Base-by-base conservation (phyloP, 2,113 vertebrate species). In the Elaphurus davidianus region DNA sequence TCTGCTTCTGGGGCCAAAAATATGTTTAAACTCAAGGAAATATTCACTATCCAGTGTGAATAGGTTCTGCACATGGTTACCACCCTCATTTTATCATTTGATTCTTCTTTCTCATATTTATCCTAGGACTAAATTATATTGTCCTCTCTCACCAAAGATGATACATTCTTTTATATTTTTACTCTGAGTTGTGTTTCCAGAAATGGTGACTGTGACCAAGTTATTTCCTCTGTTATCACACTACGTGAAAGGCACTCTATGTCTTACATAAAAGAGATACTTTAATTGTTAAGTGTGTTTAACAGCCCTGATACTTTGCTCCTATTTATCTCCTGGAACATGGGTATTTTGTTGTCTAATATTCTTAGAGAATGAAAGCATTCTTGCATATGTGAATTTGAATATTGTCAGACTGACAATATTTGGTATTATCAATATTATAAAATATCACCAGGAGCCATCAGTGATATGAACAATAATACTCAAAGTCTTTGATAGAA, bases 1-100 rank as follows among this genome's bases (percentile, higher is more conserved):
- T 98, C 59, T 92, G 87, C 55, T 60, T 88, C 55, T 50, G 19
- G 45, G 64, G 91, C 76, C 36, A 62, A 97, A 96, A 95, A 43
- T 30, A 96, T 86, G 62, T 43, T 93, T 91, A 78, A n/a, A 47
- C 33, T 94, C 19, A 64, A 2, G 33, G 82, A 92, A 89, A 64
- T 91, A 92, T 30, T 93, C 64, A 76, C 43, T 92, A 59, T 30
- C n/a, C 17, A 30, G 12, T 71, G n/a, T 28, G 67, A 92, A 52
- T 47, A 62, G 43, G 28, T 76, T 76, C 43, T 88, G 28, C 25
- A 89, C 23, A 60, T 17, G 76, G 33, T 28, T 90, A 33, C 59
- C 14, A 16, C n/a, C 28, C 19, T 91, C 1, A 55, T 89, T 90
- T 85, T 91, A 62, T 92, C 43, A 83, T 89, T 57, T 83, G 4